Base-by-base conservation (phyloP, 2,888 invertebrate species). In the Drosophila quinaria region DNA sequence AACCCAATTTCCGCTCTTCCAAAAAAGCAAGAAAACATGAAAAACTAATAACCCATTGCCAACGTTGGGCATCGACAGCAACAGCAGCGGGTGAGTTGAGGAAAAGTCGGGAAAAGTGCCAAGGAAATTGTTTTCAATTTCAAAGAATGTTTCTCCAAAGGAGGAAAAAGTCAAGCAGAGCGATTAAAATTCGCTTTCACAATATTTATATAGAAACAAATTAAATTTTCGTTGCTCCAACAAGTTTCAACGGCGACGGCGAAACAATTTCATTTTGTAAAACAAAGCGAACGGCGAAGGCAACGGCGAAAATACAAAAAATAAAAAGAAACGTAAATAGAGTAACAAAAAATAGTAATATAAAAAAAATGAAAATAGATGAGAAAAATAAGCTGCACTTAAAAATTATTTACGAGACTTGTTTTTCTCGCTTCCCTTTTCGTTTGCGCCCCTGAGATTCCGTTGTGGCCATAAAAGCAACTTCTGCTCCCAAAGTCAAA, bases 81-180 rank as follows among this genome's bases (percentile, higher is more conserved):
- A 44, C 44, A 46, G 51, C n/a, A 39, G 19, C 9, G 25, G 46
- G 39, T 56, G 64, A 13, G 10, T 56, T 46, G 67, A 35, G 56
- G 60, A 42, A 56, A 74, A 70, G 51, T 63, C 39, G 51, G 59
- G 51, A 72, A 70, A 81, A 70, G 83, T 77, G 74, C 67, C 81
- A 78, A 86, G 86, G 86, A 88, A 88, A 88, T 86, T 86, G 87
- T 86, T 86, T 86, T 77, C 89, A 81, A 80, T 86, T 88, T 88
- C 74, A 74, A 76, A 74, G 70, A 88, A 83, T 86, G 68, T 78
- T 77, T 67, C 33, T 46, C 50, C 56, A 74, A 79, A 76, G 76
- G 50, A 65, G 61, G 58, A 68, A 78, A 59, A 60, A 80, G 69
- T 61, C 71, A 64, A 64, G 75, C 72, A 59, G 68, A 35, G 72